These are phyloP conservation scores for Cosmorhoe ocellata DNA, from an alignment of 2,888 invertebrate species.

Conservation along the genomic window DNA sequence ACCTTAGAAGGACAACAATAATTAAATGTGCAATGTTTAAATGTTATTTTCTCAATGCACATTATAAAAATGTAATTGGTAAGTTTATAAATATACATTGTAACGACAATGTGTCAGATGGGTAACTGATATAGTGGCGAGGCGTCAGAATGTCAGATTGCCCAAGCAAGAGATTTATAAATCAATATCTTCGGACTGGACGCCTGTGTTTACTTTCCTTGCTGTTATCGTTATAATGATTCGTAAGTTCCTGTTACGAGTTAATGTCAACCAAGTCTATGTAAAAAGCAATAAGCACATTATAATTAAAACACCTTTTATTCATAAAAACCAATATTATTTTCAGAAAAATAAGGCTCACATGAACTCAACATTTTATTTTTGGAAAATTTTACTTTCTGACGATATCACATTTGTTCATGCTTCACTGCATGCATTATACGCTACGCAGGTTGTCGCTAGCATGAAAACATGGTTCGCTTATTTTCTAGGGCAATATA, in stretches of 20 bases:
- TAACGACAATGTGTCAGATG: constrained; percentile 21
- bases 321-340: too few relatives aligned
- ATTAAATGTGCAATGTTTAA: constrained; percentile 2
- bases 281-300: background rate
- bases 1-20: background rate
- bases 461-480: constrained; percentile 68
- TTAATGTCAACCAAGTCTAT: constrained; percentile 4
- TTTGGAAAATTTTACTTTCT: constrained; percentile 14
- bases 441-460: constrained; percentile 64
- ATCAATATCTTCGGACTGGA: constrained; percentile 54
- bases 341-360: background rate
- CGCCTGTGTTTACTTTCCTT: constrained; percentile 42
- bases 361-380: constrained; percentile 18
- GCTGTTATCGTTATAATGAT: constrained; percentile 9
- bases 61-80: background rate
- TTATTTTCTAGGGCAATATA: constrained; percentile 77
- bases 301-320: too few relatives aligned
- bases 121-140: constrained; percentile 40
- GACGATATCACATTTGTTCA: constrained; percentile 33
- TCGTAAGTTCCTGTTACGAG: constrained; percentile 1
- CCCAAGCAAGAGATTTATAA: constrained; percentile 48
- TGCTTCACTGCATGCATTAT: constrained; percentile 65
- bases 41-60: background rate
- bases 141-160: constrained; percentile 46
- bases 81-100: background rate